These are phyloP conservation scores for Dyspetes luteomarginatus DNA, from an alignment of 2,888 invertebrate genomes.

Conservation along the genomic window DNA sequence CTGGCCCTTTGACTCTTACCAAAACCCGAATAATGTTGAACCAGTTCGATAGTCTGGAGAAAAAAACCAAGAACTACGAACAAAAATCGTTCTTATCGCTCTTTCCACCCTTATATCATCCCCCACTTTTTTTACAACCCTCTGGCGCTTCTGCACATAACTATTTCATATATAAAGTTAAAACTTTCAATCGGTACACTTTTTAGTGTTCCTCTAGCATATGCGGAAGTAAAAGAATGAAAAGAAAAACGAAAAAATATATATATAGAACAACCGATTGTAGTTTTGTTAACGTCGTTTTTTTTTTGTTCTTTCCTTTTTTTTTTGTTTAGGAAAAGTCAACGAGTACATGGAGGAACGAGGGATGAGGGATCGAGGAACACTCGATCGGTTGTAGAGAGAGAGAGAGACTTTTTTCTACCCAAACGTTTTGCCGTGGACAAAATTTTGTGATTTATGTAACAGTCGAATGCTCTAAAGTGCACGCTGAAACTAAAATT, in stretches of 20 bases:
- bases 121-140: background rate
- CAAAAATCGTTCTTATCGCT: slow-evolving; percentile 47
- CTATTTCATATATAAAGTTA: slow-evolving; percentile 61
- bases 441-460: slow-evolving; percentile 65
- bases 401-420: slow-evolving; percentile 52
- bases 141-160: slow-evolving; percentile 31
- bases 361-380: slow-evolving; percentile 41
- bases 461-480: slow-evolving; percentile 50
- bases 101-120: slow-evolving; percentile 44
- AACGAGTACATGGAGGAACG: slow-evolving; percentile 9
- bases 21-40: slow-evolving; percentile 44
- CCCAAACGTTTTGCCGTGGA: slow-evolving; percentile 54
- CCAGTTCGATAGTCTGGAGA: slow-evolving; percentile 31
- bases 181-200: slow-evolving; percentile 46
- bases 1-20: slow-evolving; percentile 33
- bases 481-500: slow-evolving; percentile 51
- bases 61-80: slow-evolving; percentile 35
- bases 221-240: background rate
- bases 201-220: slow-evolving; percentile 17
- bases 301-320: too few species aligned
- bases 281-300: slow-evolving; percentile 14
- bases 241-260: slow-evolving; percentile 22
- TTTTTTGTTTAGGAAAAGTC: slow-evolving; percentile 50
- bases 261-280: slow-evolving; percentile 19
- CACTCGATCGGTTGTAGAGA: slow-evolving; percentile 50